Evolutionary conservation across 2,888 invertebrate genomes (phyloP), one percentile per base, ranked within the genome.

Genomic region (Glomeris marginata): DNA sequence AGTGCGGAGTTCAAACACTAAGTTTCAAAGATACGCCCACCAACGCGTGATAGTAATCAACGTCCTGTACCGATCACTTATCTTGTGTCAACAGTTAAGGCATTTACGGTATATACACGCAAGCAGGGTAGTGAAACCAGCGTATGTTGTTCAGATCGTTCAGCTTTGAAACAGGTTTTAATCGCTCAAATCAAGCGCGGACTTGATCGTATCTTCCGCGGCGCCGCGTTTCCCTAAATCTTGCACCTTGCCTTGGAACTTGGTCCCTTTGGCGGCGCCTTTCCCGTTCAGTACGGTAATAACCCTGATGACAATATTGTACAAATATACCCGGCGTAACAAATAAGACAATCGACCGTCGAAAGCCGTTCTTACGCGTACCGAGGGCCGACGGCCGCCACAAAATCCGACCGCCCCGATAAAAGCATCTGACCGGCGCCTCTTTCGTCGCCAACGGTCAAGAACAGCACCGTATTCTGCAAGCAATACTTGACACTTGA

Each of bases 171-270:
- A 28, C 3, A 28, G 28, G 3, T 28, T 28, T 8, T 28, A 28
- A 28, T 5, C 28, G 28, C 3, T 5, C 3, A 8, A 5, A 5
- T 33, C 33, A 5, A 49, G 37, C 43, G 43, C 48, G 18, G 47
- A 18, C 42, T 45, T 74, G n/a, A 65, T 54, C 18, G 63, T 53
- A 38, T 59, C 57, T 48, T 64, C 77, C 60, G 80, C 84, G 64
- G 80, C 75, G 28, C 67, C 67, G 38, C 80, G 67, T 52, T 74
- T 75, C n/a, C 70, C 67, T 58, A 84, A 64, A 59, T 80, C 80
- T 3, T 72, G 73, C 0, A 81, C 80, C 69, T 85, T 86, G 0
- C 81, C 86, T 69, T 84, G 83, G 60, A 76, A 85, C 57, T 74
- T 74, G 37, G 77, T 77, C 46, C 79, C 77, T 61, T 81, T 81